phyloP scores from a whole-genome alignment of 1,140 invertebrate species.

The Brachionus paranguensis region DNA sequence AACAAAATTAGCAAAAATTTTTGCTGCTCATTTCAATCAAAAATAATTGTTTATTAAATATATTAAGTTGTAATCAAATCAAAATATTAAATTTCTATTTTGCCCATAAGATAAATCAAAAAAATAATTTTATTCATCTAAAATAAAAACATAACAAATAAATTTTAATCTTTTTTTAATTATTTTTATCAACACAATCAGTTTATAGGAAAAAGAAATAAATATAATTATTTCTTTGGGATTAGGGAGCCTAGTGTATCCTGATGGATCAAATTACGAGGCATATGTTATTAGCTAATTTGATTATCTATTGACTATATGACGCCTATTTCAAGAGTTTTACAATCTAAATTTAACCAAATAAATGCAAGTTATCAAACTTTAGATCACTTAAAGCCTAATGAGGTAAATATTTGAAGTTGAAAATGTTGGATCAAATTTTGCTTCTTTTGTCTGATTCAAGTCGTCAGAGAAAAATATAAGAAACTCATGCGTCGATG shows the following conservation, averaged over 20 bases:
- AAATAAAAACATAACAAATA: neutral
- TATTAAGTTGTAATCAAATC: neutral
- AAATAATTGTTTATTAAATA: neutral
- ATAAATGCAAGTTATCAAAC: neutral
- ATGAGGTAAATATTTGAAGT: neutral
- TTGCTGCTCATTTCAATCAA: neutral
- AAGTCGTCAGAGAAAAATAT: neutral
- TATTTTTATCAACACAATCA: neutral
- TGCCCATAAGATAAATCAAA: neutral
- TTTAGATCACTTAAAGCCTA: neutral
- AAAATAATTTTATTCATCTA: neutral
- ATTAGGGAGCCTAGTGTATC: neutral
- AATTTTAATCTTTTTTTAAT: neutral
- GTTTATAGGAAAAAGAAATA: neutral
- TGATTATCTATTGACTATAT: neutral
- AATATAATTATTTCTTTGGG: neutral
- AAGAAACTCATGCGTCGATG: neutral
- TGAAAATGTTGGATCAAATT: neutral
- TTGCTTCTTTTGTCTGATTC: neutral
- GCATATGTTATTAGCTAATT: neutral
- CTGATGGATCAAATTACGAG: neutral
- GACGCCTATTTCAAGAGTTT: neutral
- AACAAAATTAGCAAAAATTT: neutral
- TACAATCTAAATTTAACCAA: neutral
- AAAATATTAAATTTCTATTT: neutral